These are phyloP conservation scores for Hoplostethus atlanticus DNA, from an alignment of 2,797 vertebrate species.

Conservation along the genomic window DNA sequence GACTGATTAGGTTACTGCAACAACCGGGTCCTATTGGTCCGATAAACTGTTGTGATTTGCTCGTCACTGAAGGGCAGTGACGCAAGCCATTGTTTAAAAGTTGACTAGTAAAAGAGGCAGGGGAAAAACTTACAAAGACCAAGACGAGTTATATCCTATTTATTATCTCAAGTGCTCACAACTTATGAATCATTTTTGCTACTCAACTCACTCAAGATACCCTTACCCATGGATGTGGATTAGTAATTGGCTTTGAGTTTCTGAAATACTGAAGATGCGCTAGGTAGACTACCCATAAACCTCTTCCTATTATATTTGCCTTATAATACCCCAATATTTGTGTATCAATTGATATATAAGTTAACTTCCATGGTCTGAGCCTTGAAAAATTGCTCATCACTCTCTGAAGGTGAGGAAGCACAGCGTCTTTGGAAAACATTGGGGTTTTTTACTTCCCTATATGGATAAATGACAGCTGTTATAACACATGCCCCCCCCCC, in stretches of 20 bases:
- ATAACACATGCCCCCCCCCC: conserved; percentile 38
- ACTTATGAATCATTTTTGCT: no score
- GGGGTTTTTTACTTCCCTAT: conserved; percentile 10
- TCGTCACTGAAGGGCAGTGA: conserved; percentile 65
- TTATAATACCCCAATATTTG: no score
- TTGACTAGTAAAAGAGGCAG: no score
- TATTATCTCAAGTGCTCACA: no score
- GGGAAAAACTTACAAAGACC: no score
- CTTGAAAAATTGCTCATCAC: not conserved
- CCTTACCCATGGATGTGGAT: no score
- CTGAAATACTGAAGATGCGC: no score
- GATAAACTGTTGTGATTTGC: conserved; percentile 79
- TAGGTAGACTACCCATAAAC: no score
- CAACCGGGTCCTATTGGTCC: conserved; percentile 83
- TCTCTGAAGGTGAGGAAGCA: not conserved
- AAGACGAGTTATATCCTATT: no score
- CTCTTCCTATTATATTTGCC: no score
- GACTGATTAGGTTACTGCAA: conserved; percentile 37
- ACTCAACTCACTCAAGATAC: no score
- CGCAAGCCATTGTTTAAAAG: conserved; percentile 25
- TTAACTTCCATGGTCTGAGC: not conserved
- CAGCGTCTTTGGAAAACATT: conserved; percentile 18
- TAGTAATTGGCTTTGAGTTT: no score
- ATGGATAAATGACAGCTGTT: conserved; percentile 47
- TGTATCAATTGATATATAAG: not conserved